Base-by-base conservation (phyloP, 1,140 invertebrate genomes). In the Gryllus bimaculatus region DNA sequence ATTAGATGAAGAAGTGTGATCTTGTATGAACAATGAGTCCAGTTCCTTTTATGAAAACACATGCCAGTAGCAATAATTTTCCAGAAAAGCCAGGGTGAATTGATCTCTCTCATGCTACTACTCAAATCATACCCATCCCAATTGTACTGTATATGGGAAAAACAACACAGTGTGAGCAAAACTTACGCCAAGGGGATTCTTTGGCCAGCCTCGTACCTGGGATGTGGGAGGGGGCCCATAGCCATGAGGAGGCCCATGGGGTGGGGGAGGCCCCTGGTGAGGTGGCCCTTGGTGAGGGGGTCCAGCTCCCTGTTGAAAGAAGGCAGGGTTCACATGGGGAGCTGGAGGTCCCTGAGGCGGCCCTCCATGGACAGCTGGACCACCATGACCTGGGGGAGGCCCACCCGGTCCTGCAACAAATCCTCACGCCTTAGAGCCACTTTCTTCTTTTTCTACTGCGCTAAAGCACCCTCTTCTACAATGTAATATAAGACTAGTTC, bases 261-360 rank as follows among this genome's bases (percentile, higher is more conserved):
- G 89, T 73, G 89, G 88, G 13, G 89, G 87, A 8, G 89, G 87
- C 79, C 85, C 89, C 80, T 86, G 82, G 83, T 90, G 90, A 39
- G 90, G 88, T 83, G 86, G 86, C 0, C 79, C 82, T 13, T 84
- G 86, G 21, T 89, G 88, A 80, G 87, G 87, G 26, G 90, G 90
- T 12, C 91, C 90, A 66, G 86, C 86, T 80, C 91, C 92, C 83
- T 93, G 92, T 82, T 92, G 93, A 86, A 98, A 98, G 89, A 98
- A 98, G 75, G 96, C 96, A 66, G 96, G 96, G 88, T 98, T 98
- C 76, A 98, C 96, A 85, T 98, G 96, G 26, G 96, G 96, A 54
- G 95, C 95, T 49, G 95, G 95, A 54, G 92, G 91, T 21, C 91
- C 92, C 83, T 79, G 81, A 54, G 87, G 88, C 49, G 88, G 88